Evolutionary conservation across 1,140 invertebrate genomes (phyloP).

Genomic region (Brachionus manjavacas): DNA sequence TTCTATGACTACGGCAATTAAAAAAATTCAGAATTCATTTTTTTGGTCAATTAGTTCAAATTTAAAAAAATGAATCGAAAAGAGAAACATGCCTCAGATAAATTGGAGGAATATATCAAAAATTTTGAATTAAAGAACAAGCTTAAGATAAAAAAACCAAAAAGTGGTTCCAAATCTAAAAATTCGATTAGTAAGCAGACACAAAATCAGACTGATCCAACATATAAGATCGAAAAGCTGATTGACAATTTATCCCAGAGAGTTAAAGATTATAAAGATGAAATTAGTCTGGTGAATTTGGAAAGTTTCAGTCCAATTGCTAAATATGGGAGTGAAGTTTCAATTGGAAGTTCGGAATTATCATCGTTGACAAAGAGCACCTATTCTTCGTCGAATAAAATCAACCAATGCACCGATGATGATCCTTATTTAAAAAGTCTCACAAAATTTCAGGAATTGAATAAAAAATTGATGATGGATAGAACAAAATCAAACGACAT

Average conservation of each 20-base stretch:
- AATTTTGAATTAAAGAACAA: constrained; percentile 17
- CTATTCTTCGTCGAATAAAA: background rate
- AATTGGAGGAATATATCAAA: constrained; percentile 3
- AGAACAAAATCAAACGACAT: background rate
- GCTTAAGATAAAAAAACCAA: background rate
- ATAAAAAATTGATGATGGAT: background rate
- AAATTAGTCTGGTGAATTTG: background rate
- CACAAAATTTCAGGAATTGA: constrained; percentile 29
- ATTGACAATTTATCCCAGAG: background rate
- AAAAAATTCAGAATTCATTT: background rate
- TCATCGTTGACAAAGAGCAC: background rate
- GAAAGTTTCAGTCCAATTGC: background rate
- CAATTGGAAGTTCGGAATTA: background rate
- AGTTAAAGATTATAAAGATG: background rate
- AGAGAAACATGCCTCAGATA: background rate
- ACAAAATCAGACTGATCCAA: background rate
- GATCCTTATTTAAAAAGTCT: constrained; percentile 31
- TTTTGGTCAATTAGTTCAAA: background rate
- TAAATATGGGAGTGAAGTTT: background rate
- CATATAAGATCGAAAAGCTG: constrained; percentile 2
- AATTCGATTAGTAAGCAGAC: background rate
- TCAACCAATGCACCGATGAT: background rate
- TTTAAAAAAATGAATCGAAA: background rate
- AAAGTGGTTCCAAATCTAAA: background rate
- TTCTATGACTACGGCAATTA: background rate